Evolutionary conservation across 1,140 invertebrate species (phyloP).

Genomic region (Leptopilina boulardi): DNA sequence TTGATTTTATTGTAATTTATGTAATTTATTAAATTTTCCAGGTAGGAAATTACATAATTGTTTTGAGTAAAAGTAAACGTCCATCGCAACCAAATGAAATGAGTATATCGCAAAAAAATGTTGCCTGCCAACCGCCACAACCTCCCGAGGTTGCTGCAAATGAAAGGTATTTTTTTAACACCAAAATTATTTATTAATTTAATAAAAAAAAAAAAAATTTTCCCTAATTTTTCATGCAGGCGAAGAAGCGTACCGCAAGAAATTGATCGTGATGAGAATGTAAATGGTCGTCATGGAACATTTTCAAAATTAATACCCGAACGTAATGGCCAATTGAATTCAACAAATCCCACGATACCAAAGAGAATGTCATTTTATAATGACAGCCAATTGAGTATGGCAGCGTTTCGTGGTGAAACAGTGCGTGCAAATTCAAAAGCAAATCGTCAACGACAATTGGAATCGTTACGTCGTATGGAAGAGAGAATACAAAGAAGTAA

Average conservation of each 20-base stretch:
- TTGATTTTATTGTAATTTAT: slow-evolving; percentile 4
- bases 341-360: slow-evolving; percentile 44
- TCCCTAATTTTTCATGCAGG: slow-evolving; percentile 44
- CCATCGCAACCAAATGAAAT: slow-evolving; percentile 65
- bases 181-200: neutral
- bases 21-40: slow-evolving; percentile 51
- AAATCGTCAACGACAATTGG: slow-evolving; percentile 79
- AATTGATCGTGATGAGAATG: slow-evolving; percentile 83
- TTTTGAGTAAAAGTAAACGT: slow-evolving; percentile 70
- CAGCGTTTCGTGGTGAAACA: slow-evolving; percentile 78
- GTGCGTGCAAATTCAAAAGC: slow-evolving; percentile 69
- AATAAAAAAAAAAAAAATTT: neutral
- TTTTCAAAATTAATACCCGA: slow-evolving; percentile 68
- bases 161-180: slow-evolving; percentile 55
- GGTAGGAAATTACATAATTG: slow-evolving; percentile 74
- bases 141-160: slow-evolving; percentile 45
- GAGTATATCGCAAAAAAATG: slow-evolving; percentile 68
- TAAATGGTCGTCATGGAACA: slow-evolving; percentile 82
- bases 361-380: slow-evolving; percentile 67
- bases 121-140: slow-evolving; percentile 57
- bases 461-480: slow-evolving; percentile 79
- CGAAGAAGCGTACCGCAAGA: slow-evolving; percentile 56
- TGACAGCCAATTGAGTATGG: slow-evolving; percentile 78
- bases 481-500: slow-evolving; percentile 73
- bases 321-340: slow-evolving; percentile 40